phyloP scores from a whole-genome alignment of 2,797 vertebrate species.

The Holocentrus rufus region DNA sequence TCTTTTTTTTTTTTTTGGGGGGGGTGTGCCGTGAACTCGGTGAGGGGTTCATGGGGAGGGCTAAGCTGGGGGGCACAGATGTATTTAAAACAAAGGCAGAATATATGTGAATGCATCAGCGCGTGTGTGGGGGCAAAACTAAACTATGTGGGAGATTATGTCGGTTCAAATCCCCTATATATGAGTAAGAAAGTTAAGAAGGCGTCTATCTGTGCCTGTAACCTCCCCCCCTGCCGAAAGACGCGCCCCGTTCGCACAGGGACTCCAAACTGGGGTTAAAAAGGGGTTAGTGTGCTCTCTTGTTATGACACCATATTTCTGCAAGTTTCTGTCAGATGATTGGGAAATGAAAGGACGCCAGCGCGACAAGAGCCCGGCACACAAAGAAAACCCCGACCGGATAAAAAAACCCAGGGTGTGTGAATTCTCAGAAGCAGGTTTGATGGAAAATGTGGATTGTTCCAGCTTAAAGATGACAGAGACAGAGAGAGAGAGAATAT shows the following conservation, averaged over 20 bases:
- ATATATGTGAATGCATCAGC: not conserved
- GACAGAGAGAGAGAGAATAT: constrained; percentile 59
- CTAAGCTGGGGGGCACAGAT: constrained; percentile 39
- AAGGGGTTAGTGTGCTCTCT: constrained; percentile 50
- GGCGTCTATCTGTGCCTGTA: not conserved
- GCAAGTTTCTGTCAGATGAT: constrained; percentile 51
- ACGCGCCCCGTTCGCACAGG: constrained; percentile 12
- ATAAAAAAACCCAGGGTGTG: constrained; percentile 54
- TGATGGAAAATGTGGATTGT: constrained; percentile 50
- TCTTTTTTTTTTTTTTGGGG: constrained; percentile 31
- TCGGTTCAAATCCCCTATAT: not conserved
- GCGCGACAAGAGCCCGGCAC: constrained; percentile 34
- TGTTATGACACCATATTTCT: constrained; percentile 53
- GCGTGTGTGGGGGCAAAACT: not conserved
- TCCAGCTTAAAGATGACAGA: constrained; percentile 63
- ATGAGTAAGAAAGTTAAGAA: constrained; percentile 20
- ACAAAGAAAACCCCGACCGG: constrained; percentile 39
- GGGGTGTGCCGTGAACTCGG: constrained; percentile 17
- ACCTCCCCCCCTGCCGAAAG: constrained; percentile 18
- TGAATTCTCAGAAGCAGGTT: constrained; percentile 64
- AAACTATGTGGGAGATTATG: constrained; percentile 8
- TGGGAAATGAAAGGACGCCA: constrained; percentile 40
- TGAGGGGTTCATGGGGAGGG: constrained; percentile 48
- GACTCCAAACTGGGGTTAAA: constrained; percentile 47
- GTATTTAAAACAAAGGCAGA: constrained; percentile 28